These are phyloP conservation scores for Drosophila anceps DNA, from an alignment of 2,888 invertebrate species.

Conservation along the genomic window DNA sequence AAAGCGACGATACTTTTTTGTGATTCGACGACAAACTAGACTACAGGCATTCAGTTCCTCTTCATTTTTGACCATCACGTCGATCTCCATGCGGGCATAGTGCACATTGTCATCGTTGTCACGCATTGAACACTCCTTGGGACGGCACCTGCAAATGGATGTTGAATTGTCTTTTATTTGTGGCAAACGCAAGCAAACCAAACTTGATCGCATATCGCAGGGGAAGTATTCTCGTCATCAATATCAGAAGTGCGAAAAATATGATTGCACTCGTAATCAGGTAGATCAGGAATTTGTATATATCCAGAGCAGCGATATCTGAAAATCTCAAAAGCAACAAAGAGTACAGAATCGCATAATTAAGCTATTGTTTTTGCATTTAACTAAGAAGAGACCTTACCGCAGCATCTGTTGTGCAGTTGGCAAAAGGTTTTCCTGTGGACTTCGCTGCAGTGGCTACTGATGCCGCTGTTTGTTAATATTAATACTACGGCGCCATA, in stretches of 20 bases:
- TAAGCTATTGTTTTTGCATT: neutral
- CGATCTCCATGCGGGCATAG: neutral
- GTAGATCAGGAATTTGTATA: neutral
- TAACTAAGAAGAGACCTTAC: neutral
- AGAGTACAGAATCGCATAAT: too few species aligned
- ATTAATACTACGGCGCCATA: neutral
- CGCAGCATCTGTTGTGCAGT: neutral
- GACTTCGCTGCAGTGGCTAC: neutral
- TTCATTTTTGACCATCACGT: neutral
- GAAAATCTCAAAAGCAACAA: neutral
- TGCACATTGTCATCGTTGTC: constrained; percentile 8
- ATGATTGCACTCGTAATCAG: neutral
- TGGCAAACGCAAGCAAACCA: constrained; percentile 19
- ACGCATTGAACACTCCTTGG: fast-evolving
- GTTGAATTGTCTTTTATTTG: neutral
- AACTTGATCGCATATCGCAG: constrained; percentile 25
- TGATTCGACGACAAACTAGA: constrained; percentile 19
- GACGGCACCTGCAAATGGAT: constrained; percentile 6
- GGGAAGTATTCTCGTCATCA: neutral
- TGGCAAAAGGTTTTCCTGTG: neutral
- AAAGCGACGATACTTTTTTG: neutral
- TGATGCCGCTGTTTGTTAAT: neutral
- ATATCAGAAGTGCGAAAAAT: constrained; percentile 23
- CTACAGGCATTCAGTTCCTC: constrained; percentile 4
- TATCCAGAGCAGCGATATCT: fast-evolving